Conservation (phyloP, 2,888 invertebrate species). For the Nemurella pictetii region DNA sequence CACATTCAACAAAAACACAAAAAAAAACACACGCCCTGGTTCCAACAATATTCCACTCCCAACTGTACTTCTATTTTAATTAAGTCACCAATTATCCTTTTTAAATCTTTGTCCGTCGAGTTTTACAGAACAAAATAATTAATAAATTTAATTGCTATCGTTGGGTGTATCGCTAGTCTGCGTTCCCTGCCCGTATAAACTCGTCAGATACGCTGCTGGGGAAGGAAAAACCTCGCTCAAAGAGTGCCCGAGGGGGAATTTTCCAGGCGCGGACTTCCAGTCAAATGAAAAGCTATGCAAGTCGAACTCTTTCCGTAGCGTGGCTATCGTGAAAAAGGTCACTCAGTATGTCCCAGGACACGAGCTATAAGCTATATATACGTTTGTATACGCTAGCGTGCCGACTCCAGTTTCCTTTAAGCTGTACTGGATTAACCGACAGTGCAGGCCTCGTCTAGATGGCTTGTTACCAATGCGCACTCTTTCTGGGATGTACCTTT, state of each 20-base stretch:
- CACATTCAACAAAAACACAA: too few species aligned
- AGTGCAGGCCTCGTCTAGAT: too few species aligned
- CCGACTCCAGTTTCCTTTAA: background rate
- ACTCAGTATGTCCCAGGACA: background rate
- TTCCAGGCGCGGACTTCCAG: background rate
- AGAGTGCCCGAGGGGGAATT: background rate
- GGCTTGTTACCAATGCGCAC: too few species aligned
- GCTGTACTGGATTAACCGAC: too few species aligned
- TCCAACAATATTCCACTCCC: background rate
- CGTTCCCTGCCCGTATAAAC: background rate
- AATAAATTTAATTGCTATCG: constrained; percentile 32
- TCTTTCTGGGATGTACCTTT: background rate
- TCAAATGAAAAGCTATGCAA: background rate
- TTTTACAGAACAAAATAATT: constrained; percentile 32
- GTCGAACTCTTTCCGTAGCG: background rate
- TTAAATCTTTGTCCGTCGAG: constrained; percentile 22
- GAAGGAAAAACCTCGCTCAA: background rate
- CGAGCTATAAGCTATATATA: too few species aligned
- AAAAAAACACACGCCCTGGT: too few species aligned
- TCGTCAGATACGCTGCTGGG: background rate
- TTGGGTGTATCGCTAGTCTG: constrained; percentile 11
- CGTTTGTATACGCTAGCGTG: background rate
- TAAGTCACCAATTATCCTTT: constrained; percentile 32
- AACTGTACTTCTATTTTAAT: constrained; percentile 17
- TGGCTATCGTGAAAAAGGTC: background rate